Evolutionary conservation across 2,888 invertebrate genomes (phyloP), one percentile per base, ranked within the genome.

Genomic region (Vannuccia rotundouncinata): DNA sequence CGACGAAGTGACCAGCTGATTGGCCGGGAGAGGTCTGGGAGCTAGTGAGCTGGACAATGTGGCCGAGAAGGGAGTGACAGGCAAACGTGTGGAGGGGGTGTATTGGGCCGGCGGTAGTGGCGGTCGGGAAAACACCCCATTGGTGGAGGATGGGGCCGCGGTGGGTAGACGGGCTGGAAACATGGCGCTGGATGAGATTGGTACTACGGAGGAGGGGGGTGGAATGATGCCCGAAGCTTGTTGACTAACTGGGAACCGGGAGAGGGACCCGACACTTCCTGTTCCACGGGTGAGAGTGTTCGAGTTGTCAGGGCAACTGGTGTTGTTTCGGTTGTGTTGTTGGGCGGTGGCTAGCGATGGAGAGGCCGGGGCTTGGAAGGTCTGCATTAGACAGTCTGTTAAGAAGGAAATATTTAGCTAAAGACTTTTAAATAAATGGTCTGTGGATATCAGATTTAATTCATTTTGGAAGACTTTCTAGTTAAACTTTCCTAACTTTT

Each of bases 381-480:
- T 66, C 25, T 66, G 66, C 66, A 66, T 66, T 17, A 66, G 66
- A 22, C 66, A 66, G 25, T 66, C 66, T 66, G 66, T 66, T 13
- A 22, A 66, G n/a, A n/a, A n/a, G 10, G 25, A 5, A 45, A 45
- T 5, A 45, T 5, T 10, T 5, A 45, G 45, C 5, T 5, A 45
- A 17, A 45, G 45, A 45, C 10, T 45, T 45, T 10, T 45, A 45
- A 17, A 45, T 45, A 10, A 17, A 45, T 5, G 5, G 45, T 5
- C 10, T 45, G 45, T 10, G 45, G 17, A 45, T n/a, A n/a, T n/a
- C n/a, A n/a, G n/a, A n/a, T n/a, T n/a, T n/a, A n/a, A n/a, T n/a
- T n/a, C n/a, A n/a, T n/a, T n/a, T n/a, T n/a, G n/a, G n/a, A n/a
- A n/a, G n/a, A n/a, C n/a, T n/a, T n/a, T n/a, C n/a, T n/a, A n/a